Evolutionary conservation across 2,888 invertebrate species (phyloP).

Genomic region (Euzetes globulus): DNA sequence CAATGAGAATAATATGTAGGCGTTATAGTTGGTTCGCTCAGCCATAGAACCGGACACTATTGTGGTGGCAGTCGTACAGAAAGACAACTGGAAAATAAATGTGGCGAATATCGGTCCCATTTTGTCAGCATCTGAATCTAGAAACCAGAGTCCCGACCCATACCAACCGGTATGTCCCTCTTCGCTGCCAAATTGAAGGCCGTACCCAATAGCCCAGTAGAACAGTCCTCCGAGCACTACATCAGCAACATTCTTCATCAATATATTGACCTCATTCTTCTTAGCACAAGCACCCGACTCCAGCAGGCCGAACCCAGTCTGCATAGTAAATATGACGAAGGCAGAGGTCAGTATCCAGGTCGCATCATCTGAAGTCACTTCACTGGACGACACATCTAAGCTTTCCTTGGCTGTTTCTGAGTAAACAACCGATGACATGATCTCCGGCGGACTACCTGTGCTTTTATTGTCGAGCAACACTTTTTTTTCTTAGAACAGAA

Average conservation of each 20-base stretch:
- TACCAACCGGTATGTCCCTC: conserved; percentile 46
- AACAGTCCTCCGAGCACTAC: conserved; percentile 42
- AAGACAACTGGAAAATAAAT: conserved; percentile 55
- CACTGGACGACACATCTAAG: not conserved
- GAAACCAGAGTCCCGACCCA: conserved; percentile 49
- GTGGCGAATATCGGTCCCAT: conserved; percentile 46
- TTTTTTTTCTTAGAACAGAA: too few relatives aligned
- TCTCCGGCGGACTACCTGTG: too few relatives aligned
- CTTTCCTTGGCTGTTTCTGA: too few relatives aligned
- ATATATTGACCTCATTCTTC: conserved; percentile 43
- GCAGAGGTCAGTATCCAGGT: conserved; percentile 44
- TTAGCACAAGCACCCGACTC: conserved; percentile 42
- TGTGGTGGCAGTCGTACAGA: conserved; percentile 70
- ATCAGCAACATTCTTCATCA: conserved; percentile 43
- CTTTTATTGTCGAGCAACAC: too few relatives aligned
- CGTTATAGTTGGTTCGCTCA: conserved; percentile 41
- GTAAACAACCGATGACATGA: too few relatives aligned
- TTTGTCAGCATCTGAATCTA: conserved; percentile 45
- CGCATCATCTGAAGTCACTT: conserved; percentile 41
- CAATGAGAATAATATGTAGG: conserved; percentile 69
- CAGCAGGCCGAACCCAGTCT: conserved; percentile 44
- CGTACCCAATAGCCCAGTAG: conserved; percentile 42
- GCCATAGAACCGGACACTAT: conserved; percentile 43
- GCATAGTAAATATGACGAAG: conserved; percentile 48
- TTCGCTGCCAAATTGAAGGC: conserved; percentile 44